Evolutionary conservation across 2,797 vertebrate species (phyloP), one percentile per base, ranked within the genome.

Genomic region (Rhincodon typus): DNA sequence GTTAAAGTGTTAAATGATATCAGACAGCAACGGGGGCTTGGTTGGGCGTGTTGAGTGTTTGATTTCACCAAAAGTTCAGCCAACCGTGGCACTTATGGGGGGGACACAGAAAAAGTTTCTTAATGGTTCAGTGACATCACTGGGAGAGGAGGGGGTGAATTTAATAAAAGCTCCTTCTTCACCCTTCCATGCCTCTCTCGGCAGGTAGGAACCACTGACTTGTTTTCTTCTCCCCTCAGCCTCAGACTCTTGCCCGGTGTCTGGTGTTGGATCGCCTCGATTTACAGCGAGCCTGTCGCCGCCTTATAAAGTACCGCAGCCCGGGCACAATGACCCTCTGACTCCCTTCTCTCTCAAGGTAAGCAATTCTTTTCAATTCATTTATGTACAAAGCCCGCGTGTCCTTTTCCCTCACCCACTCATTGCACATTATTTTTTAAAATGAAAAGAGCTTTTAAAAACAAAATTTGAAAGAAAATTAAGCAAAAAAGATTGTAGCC

Each of bases 191-290:
- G 62, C n/a, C 90, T 93, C 66, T 69, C 6, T 42, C 62, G 15
- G 66, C 94, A 95, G 94, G 94, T 95, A 77, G 34, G 13, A 57
- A 70, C 69, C 72, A 93, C 94, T 95, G 94, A 62, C 42, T 94
- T 21, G 67, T 42, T 21, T 27, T 34, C 34, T n/a, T 12, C 0
- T 27, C 62, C 34, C 42, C 12, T 69, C 62, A 69, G 67, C 8
- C 62, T 57, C 34, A 91, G 7, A 66, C n/a, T 66, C 34, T 91
- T 66, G 15, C 62, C 62, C 66, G 62, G 90, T 93, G 88, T 6
- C 34, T 66, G 57, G 30, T 34, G 62, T 42, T 66, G 10, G 66
- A 67, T 67, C 62, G 21, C 4, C 38, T 21, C 82, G 79, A 1
- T 42, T 38, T 21, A 2, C 79, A 84, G n/a, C 12, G 15, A 84